Evolutionary conservation across 2,113 vertebrate genomes (phyloP).

Genomic region (Muntiacus muntjak): DNA sequence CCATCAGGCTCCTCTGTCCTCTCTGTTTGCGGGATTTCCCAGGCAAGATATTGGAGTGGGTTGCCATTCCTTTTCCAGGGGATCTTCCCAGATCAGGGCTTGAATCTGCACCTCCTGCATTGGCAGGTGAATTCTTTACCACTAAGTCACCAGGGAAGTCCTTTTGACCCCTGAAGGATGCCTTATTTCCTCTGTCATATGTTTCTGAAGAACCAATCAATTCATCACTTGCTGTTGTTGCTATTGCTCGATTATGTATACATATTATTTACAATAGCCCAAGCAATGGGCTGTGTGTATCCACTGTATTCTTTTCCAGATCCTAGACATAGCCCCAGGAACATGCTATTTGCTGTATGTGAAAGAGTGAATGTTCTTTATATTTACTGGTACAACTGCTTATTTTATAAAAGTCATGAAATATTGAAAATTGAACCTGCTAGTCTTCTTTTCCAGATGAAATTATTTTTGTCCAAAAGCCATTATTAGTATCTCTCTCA

Average conservation of each 20-base stretch:
- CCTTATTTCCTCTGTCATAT: background rate
- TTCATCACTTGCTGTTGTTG: background rate
- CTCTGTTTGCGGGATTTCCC: background rate
- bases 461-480: background rate
- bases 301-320: background rate
- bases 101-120: background rate
- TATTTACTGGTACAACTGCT: background rate
- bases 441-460: background rate
- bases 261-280: background rate
- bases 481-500: background rate
- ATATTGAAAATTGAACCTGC: background rate
- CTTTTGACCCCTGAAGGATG: background rate
- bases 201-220: accelerated
- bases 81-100: background rate
- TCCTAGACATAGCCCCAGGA: accelerated
- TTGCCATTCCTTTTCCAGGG: background rate
- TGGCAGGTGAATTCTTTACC: background rate
- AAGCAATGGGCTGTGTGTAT: background rate
- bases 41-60: background rate
- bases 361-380: background rate
- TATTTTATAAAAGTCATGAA: background rate
- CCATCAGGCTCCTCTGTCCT: background rate
- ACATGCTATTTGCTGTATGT: background rate
- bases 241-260: background rate
- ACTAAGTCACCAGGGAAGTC: background rate